Conservation (phyloP, 2,888 invertebrate species). For the Drosophila cracens region DNA sequence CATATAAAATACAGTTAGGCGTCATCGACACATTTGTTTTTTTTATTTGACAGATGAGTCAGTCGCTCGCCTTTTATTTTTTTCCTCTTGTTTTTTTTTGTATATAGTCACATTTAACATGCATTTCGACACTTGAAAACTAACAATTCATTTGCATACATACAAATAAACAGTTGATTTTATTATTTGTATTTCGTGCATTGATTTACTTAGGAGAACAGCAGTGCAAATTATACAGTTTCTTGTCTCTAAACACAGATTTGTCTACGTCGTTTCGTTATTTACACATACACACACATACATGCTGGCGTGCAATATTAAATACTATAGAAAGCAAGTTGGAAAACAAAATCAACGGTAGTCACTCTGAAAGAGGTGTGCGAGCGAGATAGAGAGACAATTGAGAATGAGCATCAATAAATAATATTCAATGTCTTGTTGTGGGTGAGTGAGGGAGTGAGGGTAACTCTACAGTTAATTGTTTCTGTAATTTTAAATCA, state of each 20-base stretch:
- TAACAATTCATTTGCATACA: conserved; percentile 42
- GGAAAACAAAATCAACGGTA: conserved; percentile 52
- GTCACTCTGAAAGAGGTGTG: conserved; percentile 21
- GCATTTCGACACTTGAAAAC: conserved; percentile 55
- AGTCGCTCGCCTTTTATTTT: conserved; percentile 39
- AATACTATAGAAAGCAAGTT: conserved; percentile 51
- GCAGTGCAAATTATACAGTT: conserved; percentile 55
- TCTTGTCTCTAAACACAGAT: conserved; percentile 43
- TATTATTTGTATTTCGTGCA: conserved; percentile 14
- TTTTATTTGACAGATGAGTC: conserved; percentile 54
- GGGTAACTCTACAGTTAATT: conserved; percentile 57
- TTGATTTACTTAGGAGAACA: conserved; percentile 20
- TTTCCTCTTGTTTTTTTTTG: not conserved
- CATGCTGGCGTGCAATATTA: conserved; percentile 17
- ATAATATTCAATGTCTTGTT: conserved; percentile 67
- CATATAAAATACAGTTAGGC: conserved; percentile 32
- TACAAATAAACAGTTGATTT: conserved; percentile 7
- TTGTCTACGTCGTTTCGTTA: conserved; percentile 65
- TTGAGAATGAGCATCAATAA: conserved; percentile 66
- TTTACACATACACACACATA: conserved; percentile 14
- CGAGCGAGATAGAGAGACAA: conserved; percentile 6
- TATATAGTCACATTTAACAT: conserved; percentile 48
- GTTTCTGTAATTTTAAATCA: conserved; percentile 66
- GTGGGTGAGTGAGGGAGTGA: conserved; percentile 27
- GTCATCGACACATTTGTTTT: conserved; percentile 42